Evolutionary conservation across 2,113 vertebrate species (phyloP), one percentile per base, ranked within the genome.

Genomic region (Cisticola juncidis): DNA sequence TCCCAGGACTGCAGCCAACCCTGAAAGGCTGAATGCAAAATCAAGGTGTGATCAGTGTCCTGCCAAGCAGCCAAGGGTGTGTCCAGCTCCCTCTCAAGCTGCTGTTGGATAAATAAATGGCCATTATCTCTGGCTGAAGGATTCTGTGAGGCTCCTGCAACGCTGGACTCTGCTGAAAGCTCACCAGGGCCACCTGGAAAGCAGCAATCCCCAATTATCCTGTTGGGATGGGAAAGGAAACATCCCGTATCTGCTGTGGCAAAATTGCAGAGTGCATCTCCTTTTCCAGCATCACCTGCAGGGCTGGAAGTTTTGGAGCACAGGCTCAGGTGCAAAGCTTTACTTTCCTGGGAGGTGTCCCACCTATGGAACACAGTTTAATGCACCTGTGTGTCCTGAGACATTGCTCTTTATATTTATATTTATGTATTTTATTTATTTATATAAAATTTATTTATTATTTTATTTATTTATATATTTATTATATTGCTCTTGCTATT

Each of bases 181-280:
- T 74, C 42, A 28, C n/a, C 48, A 21, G 51, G n/a, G n/a, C 31
- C 51, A 3, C 40, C 14, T 3, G 19, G 20, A 81, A 66, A 71
- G n/a, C 28, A 35, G 26, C 35, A 18, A 69, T 1, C 18, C 0
- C 2, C 40, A 36, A 5, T 10, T 40, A 16, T 44, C 22, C 44
- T 42, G 3, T 22, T 44, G 57, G 36, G 44, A 72, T 2, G 38
- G 17, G 9, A 66, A 58, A 64, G 3, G 5, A 70, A 91, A 83
- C 14, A 56, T 16, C 12, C 14, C 0, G 0, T 42, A 11, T 24
- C 17, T 6, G 21, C 69, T 58, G 64, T 5, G 22, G 69, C 5
- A 26, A 16, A 51, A 51, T 2, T 5, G 0, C 8, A 38, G 18
- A 28, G 54, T 5, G 13, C 42, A 47, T 29, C 51, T 62, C 38